These are phyloP conservation scores for Varroa destructor DNA, from an alignment of 1,140 invertebrate species.

Conservation along the genomic window DNA sequence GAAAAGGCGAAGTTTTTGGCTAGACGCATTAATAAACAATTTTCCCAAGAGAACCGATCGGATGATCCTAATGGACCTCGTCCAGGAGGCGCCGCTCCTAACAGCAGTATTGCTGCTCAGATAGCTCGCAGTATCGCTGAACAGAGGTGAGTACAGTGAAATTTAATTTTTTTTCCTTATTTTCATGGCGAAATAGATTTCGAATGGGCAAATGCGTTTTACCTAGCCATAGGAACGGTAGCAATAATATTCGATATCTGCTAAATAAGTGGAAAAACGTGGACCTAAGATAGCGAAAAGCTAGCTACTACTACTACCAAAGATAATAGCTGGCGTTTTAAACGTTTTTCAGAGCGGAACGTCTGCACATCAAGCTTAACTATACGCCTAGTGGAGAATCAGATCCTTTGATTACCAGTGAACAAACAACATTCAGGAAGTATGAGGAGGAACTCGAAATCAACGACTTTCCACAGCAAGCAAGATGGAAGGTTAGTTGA, in stretches of 20 bases:
- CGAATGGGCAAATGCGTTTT: background rate
- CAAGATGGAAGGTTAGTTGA: conserved; percentile 88
- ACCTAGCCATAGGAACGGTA: background rate
- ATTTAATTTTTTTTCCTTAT: conserved; percentile 37
- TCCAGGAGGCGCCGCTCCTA: conserved; percentile 30
- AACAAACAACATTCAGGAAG: conserved; percentile 50
- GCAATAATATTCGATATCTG: background rate
- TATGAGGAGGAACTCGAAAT: conserved; percentile 99
- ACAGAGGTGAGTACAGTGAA: background rate
- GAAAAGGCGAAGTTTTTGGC: conserved; percentile 22
- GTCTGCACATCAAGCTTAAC: conserved; percentile 89
- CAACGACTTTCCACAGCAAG: conserved; percentile 98
- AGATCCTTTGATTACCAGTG: conserved; percentile 37
- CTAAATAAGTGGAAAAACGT: no score
- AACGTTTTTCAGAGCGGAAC: conserved; percentile 54
- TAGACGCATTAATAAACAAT: conserved; percentile 10
- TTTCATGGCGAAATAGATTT: conserved; percentile 38
- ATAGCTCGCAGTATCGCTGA: conserved; percentile 24
- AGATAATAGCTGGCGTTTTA: conserved; percentile 29
- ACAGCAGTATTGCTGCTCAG: conserved; percentile 20
- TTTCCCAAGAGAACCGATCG: background rate
- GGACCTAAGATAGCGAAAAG: no score
- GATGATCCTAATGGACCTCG: background rate
- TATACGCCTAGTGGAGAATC: conserved; percentile 65
- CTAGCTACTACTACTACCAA: no score